A percentile compares a stretch with the other conserved stretches of the same genome.
Evolutionary conservation across 2,797 vertebrate species (phyloP).

Genomic region (Hapalemur alaotrensis): DNA sequence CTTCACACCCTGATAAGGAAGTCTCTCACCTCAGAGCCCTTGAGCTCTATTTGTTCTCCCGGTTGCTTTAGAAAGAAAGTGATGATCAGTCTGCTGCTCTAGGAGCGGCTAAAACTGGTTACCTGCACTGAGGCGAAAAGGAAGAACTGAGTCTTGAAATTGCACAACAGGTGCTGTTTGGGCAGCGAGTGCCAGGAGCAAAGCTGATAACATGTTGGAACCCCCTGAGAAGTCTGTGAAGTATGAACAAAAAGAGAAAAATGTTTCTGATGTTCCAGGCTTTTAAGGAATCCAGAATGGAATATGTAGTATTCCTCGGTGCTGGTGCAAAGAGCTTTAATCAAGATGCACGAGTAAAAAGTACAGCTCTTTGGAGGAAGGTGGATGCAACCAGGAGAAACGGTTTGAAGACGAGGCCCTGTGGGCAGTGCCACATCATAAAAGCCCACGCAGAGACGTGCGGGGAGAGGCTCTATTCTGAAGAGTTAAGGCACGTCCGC

Average conservation of each 20-base stretch:
- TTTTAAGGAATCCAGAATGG: neutral
- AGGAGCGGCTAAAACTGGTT: neutral
- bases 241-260: neutral
- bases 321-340: neutral
- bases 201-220: neutral
- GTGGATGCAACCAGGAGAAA: neutral
- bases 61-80: neutral
- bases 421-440: accelerated
- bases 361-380: neutral
- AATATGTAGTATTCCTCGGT: accelerated
- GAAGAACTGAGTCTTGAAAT: too few relatives aligned
- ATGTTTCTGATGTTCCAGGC: neutral
- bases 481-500: neutral
- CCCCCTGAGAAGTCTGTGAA: neutral
- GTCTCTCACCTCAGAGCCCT: neutral
- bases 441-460: accelerated
- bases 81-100: neutral
- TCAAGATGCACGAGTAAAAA: neutral
- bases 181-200: neutral
- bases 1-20: neutral
- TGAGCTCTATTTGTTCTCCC: neutral
- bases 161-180: neutral
- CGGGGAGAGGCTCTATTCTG: accelerated
- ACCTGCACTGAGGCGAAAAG: neutral
- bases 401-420: neutral